Evolutionary conservation across 2,113 vertebrate genomes (phyloP).

Genomic region (Trichomycterus rosablanca): DNA sequence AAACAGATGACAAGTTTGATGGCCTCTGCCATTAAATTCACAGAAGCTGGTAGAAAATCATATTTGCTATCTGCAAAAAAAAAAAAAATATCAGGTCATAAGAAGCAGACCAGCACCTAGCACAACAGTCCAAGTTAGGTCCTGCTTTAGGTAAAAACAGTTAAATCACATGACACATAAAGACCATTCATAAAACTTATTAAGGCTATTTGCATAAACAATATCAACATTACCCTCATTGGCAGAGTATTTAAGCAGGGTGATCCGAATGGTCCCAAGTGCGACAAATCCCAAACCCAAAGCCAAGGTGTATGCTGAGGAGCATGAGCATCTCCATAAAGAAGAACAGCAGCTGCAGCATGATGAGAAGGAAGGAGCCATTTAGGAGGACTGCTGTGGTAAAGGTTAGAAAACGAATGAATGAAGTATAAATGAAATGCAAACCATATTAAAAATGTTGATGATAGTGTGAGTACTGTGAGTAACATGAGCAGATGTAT

Average conservation of each 20-base stretch:
- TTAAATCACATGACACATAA: too few species aligned
- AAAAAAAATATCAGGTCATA: constrained; percentile 39
- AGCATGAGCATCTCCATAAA: constrained; percentile 63
- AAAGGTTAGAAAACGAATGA: too few species aligned
- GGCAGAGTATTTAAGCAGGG: constrained; percentile 88
- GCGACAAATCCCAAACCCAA: constrained; percentile 77
- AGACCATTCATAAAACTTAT: too few species aligned
- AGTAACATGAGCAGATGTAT: too few species aligned
- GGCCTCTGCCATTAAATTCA: constrained; percentile 91
- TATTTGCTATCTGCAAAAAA: constrained; percentile 82
- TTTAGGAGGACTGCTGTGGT: background rate
- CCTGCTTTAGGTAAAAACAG: too few species aligned
- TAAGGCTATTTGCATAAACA: background rate
- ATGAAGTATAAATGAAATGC: too few species aligned
- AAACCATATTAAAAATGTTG: too few species aligned
- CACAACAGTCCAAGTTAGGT: too few species aligned
- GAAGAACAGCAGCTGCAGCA: constrained; percentile 44
- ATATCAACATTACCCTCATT: constrained; percentile 73
- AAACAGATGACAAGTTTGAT: constrained; percentile 85
- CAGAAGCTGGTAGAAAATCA: constrained; percentile 91
- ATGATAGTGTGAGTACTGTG: too few species aligned
- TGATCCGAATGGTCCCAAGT: constrained; percentile 84
- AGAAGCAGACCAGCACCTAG: background rate
- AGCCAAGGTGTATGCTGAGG: constrained; percentile 72
- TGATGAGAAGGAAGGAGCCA: constrained; percentile 24